Percentiles rank a stretch among this genome's conserved stretches.
Evolutionary conservation across 2,797 vertebrate species (phyloP).

Genomic region (Taenioides sp.): DNA sequence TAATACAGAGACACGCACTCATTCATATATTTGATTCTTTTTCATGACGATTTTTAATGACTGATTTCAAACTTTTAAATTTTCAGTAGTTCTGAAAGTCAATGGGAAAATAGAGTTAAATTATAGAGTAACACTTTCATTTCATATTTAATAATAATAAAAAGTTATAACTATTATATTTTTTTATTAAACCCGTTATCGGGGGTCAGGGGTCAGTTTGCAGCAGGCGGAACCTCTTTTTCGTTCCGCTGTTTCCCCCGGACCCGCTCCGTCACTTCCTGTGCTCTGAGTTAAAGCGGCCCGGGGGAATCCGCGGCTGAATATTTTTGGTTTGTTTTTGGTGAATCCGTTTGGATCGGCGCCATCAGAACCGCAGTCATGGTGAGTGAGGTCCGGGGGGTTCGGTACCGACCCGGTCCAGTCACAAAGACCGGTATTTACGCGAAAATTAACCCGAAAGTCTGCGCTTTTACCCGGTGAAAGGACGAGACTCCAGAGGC

Average conservation of each 20-base stretch:
- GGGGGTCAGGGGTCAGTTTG: background rate
- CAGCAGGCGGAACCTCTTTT: conserved; percentile 1
- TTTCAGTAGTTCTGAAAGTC: no score
- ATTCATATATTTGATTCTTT: no score
- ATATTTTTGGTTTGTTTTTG: conserved; percentile 70
- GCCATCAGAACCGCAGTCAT: conserved; percentile 79
- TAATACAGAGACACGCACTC: no score
- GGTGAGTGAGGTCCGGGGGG: conserved; percentile 58
- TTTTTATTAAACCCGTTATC: no score
- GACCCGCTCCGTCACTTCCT: conserved; percentile 62
- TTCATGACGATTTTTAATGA: no score
- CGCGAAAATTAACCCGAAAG: background rate
- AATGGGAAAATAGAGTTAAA: no score
- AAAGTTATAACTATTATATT: no score
- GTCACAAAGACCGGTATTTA: background rate
- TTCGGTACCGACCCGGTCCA: fast-evolving
- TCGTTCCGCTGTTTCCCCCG: background rate
- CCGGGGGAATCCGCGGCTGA: conserved; percentile 64
- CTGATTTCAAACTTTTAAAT: no score
- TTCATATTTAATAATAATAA: no score
- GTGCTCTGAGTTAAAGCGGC: conserved; percentile 51
- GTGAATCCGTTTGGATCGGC: conserved; percentile 76
- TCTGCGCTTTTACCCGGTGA: background rate
- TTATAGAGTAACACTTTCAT: no score
- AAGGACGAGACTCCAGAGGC: background rate